A percentile compares a stretch with the other conserved stretches of the same genome.
Evolutionary conservation across 2,888 invertebrate genomes (phyloP).

Genomic region (Mythimna ferrago): DNA sequence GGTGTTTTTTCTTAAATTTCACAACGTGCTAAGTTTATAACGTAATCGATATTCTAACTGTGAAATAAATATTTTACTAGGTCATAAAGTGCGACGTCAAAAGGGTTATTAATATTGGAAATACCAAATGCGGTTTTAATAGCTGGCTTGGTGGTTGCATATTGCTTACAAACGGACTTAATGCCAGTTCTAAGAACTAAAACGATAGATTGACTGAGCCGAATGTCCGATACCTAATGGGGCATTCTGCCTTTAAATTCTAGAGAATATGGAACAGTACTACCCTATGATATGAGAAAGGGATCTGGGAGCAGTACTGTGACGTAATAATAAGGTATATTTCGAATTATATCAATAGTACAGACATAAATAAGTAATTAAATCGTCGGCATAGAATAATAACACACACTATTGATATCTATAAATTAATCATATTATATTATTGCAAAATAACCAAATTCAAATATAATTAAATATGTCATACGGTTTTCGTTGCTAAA

Average conservation of each 20-base stretch:
- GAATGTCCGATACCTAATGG: not conserved
- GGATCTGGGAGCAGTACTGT: not conserved
- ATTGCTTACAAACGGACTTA: not conserved
- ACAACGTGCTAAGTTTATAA: not conserved
- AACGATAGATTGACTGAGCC: not conserved
- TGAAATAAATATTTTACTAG: constrained; percentile 6
- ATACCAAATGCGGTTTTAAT: constrained; percentile 1
- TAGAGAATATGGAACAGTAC: not conserved
- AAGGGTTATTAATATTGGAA: not conserved
- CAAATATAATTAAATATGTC: too few species aligned
- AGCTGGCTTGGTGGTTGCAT: not conserved
- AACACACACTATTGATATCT: too few species aligned
- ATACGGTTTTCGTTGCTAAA: too few species aligned
- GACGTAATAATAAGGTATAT: too few species aligned
- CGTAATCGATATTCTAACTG: constrained; percentile 1
- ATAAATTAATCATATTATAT: too few species aligned
- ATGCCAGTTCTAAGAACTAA: not conserved
- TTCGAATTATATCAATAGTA: too few species aligned
- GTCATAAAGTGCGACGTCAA: constrained; percentile 6
- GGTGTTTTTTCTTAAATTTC: not conserved
- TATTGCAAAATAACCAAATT: too few species aligned
- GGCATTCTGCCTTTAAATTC: not conserved
- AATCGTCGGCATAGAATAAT: too few species aligned
- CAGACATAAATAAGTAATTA: too few species aligned
- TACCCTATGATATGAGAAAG: not conserved